Base-by-base conservation (phyloP, 2,888 invertebrate genomes). In the Venustoraphidia nigricollis region DNA sequence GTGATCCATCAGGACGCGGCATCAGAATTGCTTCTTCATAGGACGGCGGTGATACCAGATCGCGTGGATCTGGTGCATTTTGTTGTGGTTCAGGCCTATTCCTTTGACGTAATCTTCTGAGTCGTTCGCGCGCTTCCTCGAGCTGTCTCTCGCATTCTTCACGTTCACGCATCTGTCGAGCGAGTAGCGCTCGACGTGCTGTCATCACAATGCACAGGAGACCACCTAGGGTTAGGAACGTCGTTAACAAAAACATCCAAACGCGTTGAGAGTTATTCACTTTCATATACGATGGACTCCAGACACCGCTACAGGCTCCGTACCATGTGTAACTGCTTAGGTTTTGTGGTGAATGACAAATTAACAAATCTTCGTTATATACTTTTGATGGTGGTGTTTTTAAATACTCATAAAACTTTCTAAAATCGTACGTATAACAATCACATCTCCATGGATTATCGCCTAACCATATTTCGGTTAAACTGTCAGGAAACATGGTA, bases 401-500 rank as follows among this genome's bases (percentile, higher is more conserved):
- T 10, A 84, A 58, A 59, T 68, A 83, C 50, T 74, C 70, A 55
- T 75, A 83, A 57, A 81, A 76, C 9, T 73, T 69, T 47, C 72
- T 69, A 60, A 86, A 75, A 17, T 75, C 70, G 1, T 57, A 55
- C 52, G 75, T 75, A n/a, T 62, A 55, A 57, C 87, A 87, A 52
- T 83, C 79, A 60, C 87, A 87, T 51, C 79, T 70, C 86, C 86
- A 87, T 54, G 81, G 80, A 62, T 87, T 87, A 57, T 85, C 83
- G 11, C 72, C 71, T 42, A 86, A 60, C 58, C 75, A 70, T n/a
- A 86, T 62, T 47, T 69, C 68, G 51, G 71, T 73, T 9, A 69
- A 66, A 61, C 80, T 81, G 2, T 69, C 67, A 1, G 70, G 69
- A 57, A 86, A 84, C 58, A 72, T 75, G 2, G 68, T 66, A 8